phyloP scores from a whole-genome alignment of 2,113 vertebrate species.

The Cynopterus brachyotis region DNA sequence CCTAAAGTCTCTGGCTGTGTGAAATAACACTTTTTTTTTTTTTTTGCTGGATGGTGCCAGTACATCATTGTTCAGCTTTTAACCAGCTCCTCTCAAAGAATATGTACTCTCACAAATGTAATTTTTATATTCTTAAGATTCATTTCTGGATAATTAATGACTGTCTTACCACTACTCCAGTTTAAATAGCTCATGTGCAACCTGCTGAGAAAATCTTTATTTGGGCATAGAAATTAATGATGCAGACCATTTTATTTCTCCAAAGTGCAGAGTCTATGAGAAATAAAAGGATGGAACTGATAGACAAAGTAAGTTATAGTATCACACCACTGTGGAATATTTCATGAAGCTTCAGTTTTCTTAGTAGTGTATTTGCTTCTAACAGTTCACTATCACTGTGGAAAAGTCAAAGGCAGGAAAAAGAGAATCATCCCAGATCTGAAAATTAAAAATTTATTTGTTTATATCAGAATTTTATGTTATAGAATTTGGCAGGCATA shows the following conservation, averaged over 20 bases:
- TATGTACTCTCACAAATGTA: not conserved
- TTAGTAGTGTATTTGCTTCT: not conserved
- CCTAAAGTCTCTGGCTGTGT: not conserved
- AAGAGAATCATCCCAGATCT: not conserved
- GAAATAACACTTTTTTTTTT: not conserved
- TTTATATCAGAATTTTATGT: not conserved
- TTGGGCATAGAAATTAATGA: slow-evolving; percentile 70
- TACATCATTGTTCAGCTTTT: slow-evolving; percentile 3
- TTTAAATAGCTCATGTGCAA: slow-evolving; percentile 67
- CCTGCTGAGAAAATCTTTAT: slow-evolving; percentile 62
- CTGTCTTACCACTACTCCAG: slow-evolving; percentile 37
- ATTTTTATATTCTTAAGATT: slow-evolving; percentile 61
- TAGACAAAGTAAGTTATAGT: slow-evolving; percentile 38
- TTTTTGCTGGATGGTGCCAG: not conserved
- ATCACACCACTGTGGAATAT: not conserved
- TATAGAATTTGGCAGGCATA: not conserved
- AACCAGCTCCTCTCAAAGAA: not conserved
- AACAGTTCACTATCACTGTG: not conserved
- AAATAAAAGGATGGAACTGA: slow-evolving; percentile 57
- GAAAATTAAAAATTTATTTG: slow-evolving; percentile 6
- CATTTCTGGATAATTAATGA: slow-evolving; percentile 73
- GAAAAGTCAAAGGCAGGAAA: not conserved
- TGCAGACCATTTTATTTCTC: slow-evolving; percentile 47
- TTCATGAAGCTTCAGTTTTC: not conserved
- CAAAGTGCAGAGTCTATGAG: slow-evolving; percentile 46